Evolutionary conservation across 2,888 invertebrate species (phyloP).

Genomic region (Proisotoma minuta): DNA sequence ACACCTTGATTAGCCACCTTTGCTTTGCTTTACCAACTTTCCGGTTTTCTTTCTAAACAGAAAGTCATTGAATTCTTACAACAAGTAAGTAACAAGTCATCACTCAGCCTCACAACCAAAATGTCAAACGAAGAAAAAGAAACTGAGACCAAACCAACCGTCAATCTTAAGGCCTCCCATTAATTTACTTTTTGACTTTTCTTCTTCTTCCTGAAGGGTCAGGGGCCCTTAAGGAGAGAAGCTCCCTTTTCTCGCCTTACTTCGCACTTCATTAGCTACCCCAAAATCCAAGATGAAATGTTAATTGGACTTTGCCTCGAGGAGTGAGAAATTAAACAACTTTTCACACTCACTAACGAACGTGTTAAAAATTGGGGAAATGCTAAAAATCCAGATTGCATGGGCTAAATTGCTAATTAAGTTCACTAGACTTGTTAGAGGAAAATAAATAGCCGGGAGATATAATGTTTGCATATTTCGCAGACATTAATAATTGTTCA

Average conservation of each 20-base stretch:
- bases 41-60: background rate
- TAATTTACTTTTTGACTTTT: too few relatives aligned
- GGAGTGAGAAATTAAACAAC: background rate
- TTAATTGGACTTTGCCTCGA: too few relatives aligned
- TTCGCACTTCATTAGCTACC: conserved; percentile 5
- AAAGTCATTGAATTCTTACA: background rate
- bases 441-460: too few relatives aligned
- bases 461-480: too few relatives aligned
- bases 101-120: too few relatives aligned
- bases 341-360: conserved; percentile 6
- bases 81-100: background rate
- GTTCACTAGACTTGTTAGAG: too few relatives aligned
- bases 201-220: background rate
- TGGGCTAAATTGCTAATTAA: background rate
- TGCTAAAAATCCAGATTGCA: background rate
- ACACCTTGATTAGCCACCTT: too few relatives aligned
- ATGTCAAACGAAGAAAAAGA: too few relatives aligned
- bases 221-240: background rate
- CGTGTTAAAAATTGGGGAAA: background rate
- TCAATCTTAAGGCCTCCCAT: too few relatives aligned
- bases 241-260: conserved; percentile 3
- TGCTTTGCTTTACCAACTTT: too few relatives aligned
- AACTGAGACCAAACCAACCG: too few relatives aligned
- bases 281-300: background rate
- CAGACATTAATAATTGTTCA: too few relatives aligned